Evolutionary conservation across 1,140 invertebrate genomes (phyloP), one percentile per base, ranked within the genome.

Genomic region (Eciton burchellii): DNA sequence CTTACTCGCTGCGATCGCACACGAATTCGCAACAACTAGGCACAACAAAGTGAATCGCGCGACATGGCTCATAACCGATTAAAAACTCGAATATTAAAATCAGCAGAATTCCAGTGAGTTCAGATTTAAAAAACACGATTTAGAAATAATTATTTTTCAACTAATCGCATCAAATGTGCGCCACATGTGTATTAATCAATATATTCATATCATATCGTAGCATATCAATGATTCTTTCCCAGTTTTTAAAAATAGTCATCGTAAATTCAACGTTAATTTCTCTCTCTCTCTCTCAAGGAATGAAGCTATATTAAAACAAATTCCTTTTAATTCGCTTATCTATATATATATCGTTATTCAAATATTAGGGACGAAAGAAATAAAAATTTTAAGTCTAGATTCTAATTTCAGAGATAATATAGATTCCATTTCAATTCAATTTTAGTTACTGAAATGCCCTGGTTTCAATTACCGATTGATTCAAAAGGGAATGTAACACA

Each of bases 21-120:
- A 41, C 43, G 24, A 74, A 62, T 74, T 62, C n/a, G 72, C 59
- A 62, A 21, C 56, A 21, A 56, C 49, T 45, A 84, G 59, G 62
- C 71, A 86, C 73, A 81, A 87, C 71, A 77, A 73, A 54, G 21
- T 26, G 57, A 62, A 73, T 52, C 26, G 63, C 54, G 35, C 81
- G 83, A 84, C 77, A 74, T 54, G 68, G 81, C 68, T 73, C 24
- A 86, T 73, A 83, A 86, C 71, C 77, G 71, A 45, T 56, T 26
- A 66, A 77, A 41, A 16, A 62, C 9, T 76, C 8, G 14, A 8
- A 12, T 19, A 76, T 63, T 41, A 19, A 1, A 47, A 73, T 5
- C 41, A 21, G 35, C 41, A 21, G 35, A 47, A 65, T 76, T 63
- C 49, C 59, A 11, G 43, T 52, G 26, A 62, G 12, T 35, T 41